Percentiles rank a stretch among this genome's conserved stretches.
These are phyloP conservation scores for Ceratina australensis DNA, from an alignment of 1,140 invertebrate species.

Conservation along the genomic window DNA sequence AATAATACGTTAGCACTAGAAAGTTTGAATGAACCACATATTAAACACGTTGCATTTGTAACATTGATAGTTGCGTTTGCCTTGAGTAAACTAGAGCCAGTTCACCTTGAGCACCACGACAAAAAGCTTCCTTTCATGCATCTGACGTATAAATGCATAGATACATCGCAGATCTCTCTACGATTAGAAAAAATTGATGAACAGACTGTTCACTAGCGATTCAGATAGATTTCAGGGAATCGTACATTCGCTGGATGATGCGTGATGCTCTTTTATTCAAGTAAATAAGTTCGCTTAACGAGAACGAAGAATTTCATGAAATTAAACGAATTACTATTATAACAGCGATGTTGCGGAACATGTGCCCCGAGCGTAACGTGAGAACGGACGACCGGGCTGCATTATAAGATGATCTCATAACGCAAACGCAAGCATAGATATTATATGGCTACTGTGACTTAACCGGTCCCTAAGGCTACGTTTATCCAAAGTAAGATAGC, in stretches of 20 bases:
- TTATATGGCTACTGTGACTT: slow-evolving; percentile 54
- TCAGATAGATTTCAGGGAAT: slow-evolving; percentile 1
- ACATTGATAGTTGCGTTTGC: slow-evolving; percentile 40
- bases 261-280: neutral
- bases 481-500: slow-evolving; percentile 39
- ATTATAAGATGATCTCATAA: slow-evolving; percentile 59
- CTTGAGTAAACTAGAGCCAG: slow-evolving; percentile 47
- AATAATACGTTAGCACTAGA: neutral
- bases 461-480: slow-evolving; percentile 45
- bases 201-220: neutral
- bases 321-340: neutral
- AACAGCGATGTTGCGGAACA: slow-evolving; percentile 27
- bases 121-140: slow-evolving; percentile 52
- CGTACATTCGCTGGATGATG: neutral
- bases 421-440: slow-evolving; percentile 58
- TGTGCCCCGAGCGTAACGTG: slow-evolving; percentile 37
- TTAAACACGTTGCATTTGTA: slow-evolving; percentile 2
- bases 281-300: neutral
- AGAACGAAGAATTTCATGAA: slow-evolving; percentile 12
- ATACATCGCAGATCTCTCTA: neutral
- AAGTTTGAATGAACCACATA: slow-evolving; percentile 7
- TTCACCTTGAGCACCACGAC: slow-evolving; percentile 56
- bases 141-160: slow-evolving; percentile 38
- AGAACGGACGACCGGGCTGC: slow-evolving; percentile 25
- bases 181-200: slow-evolving; percentile 3